Conservation (phyloP, 1,140 invertebrate genomes). For the Drosophila bipectinata region DNA sequence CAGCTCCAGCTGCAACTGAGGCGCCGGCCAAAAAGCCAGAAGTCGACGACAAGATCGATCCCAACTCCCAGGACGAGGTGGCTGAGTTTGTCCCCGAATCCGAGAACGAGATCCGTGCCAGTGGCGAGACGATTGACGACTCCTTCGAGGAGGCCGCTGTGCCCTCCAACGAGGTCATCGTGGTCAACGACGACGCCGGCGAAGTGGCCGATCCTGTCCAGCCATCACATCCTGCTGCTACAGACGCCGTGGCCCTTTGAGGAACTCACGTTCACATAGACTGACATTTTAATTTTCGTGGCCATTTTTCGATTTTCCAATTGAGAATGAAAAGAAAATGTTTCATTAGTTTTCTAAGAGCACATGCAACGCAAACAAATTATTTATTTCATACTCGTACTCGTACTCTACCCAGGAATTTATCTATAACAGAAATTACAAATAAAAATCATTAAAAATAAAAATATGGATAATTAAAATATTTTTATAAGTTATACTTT, state of each 20-base stretch:
- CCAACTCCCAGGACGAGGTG: constrained; percentile 37
- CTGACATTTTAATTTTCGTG: constrained; percentile 63
- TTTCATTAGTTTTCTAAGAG: constrained; percentile 71
- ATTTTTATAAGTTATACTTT: background rate
- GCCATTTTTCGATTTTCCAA: constrained; percentile 44
- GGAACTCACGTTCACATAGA: constrained; percentile 16
- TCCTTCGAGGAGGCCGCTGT: constrained; percentile 71
- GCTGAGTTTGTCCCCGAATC: constrained; percentile 32
- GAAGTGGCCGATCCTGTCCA: constrained; percentile 20
- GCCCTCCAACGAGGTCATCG: constrained; percentile 69
- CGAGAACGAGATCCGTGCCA: constrained; percentile 74
- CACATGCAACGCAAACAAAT: constrained; percentile 67
- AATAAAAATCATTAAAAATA: constrained; percentile 46
- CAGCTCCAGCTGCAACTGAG: constrained; percentile 31
- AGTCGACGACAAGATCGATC: constrained; percentile 67
- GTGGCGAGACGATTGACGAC: constrained; percentile 64
- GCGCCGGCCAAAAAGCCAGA: constrained; percentile 36
- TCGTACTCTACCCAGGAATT: constrained; percentile 66
- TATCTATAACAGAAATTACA: constrained; percentile 47
- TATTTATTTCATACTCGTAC: constrained; percentile 72
- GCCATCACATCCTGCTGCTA: constrained; percentile 3
- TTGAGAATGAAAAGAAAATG: constrained; percentile 31
- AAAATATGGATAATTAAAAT: constrained; percentile 16
- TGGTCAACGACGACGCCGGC: constrained; percentile 72
- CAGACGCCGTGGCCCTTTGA: constrained; percentile 49